A percentile compares a stretch with the other conserved stretches of the same genome.
phyloP scores from a whole-genome alignment of 1,140 invertebrate species.

The Bombus fervidus region DNA sequence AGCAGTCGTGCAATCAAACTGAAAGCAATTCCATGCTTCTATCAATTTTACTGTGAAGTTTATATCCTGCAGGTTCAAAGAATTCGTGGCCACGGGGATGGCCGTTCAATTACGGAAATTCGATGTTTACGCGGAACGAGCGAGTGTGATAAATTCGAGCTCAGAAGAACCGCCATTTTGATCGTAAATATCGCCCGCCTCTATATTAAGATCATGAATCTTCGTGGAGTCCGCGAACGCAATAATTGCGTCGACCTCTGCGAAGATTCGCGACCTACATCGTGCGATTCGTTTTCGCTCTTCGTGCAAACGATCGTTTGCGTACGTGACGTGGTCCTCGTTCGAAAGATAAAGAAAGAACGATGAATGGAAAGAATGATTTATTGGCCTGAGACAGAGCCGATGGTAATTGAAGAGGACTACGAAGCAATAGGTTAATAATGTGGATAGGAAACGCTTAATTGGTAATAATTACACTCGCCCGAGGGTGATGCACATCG shows the following conservation, averaged over 20 bases:
- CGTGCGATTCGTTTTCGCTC: background rate
- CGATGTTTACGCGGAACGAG: constrained; percentile 2
- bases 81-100: background rate
- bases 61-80: background rate
- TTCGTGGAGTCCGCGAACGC: background rate
- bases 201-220: background rate
- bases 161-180: background rate
- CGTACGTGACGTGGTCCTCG: too few species aligned
- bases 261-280: background rate
- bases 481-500: too few species aligned
- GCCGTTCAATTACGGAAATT: constrained; percentile 21
- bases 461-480: background rate
- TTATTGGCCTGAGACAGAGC: constrained; percentile 1
- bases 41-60: background rate
- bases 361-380: background rate
- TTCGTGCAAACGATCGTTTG: background rate
- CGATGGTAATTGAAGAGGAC: constrained; percentile 4
- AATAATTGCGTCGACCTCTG: background rate
- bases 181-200: background rate
- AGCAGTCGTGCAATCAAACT: background rate
- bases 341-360: too few species aligned
- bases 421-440: constrained; percentile 16
- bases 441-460: background rate
- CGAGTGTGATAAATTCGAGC: background rate
- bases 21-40: constrained; percentile 15